phyloP scores from a whole-genome alignment of 2,113 vertebrate genomes.

The Istiophorus platypterus region DNA sequence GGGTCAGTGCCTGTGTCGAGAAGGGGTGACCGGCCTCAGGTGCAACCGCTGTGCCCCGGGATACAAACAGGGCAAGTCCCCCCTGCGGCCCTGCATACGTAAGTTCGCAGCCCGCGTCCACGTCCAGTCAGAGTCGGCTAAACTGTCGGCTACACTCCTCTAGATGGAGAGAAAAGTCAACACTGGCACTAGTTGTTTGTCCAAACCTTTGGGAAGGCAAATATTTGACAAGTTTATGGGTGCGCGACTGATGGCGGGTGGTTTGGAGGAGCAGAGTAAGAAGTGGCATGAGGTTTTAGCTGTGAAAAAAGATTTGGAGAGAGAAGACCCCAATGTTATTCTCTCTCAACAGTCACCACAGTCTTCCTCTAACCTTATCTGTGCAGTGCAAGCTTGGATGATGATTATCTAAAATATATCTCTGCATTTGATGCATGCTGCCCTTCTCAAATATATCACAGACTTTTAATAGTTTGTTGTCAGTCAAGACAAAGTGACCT shows the following conservation, averaged over 20 bases:
- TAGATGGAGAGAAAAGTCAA: background rate
- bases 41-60: slow-evolving; percentile 90
- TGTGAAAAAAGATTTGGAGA: too few relatives aligned
- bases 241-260: too few relatives aligned
- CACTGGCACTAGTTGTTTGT: background rate
- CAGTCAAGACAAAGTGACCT: slow-evolving; percentile 46
- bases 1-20: slow-evolving; percentile 90
- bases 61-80: slow-evolving; percentile 89
- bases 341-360: background rate
- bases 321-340: background rate
- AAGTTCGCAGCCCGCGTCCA: slow-evolving; percentile 33
- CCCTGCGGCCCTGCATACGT: slow-evolving; percentile 90
- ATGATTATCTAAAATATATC: background rate
- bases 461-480: slow-evolving; percentile 50
- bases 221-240: too few relatives aligned
- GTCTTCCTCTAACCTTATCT: background rate
- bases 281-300: background rate
- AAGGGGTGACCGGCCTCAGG: slow-evolving; percentile 88
- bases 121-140: background rate
- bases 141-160: too few relatives aligned
- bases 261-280: too few relatives aligned
- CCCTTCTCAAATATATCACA: slow-evolving; percentile 19
- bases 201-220: background rate
- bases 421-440: background rate
- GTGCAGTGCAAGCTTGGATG: background rate